A percentile compares a stretch with the other conserved stretches of the same genome.
Conservation (phyloP, 2,888 invertebrate species). For the Cantharis flavilabris region DNA sequence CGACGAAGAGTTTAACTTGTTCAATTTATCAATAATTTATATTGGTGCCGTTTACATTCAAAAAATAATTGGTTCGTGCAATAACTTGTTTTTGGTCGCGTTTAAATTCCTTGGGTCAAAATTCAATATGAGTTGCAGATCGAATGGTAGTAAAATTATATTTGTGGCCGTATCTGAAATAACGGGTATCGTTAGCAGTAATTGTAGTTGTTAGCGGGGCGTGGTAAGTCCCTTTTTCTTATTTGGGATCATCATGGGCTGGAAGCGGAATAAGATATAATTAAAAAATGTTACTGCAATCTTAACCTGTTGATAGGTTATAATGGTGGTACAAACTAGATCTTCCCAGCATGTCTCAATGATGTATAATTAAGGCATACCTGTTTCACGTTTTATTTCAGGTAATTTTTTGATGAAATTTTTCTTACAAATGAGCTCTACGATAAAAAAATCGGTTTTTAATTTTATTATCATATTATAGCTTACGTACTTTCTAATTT, state of each 20-base stretch:
- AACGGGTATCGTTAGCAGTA: conserved; percentile 48
- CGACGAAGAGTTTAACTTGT: not conserved
- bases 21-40: conserved; percentile 2
- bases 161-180: conserved; percentile 47
- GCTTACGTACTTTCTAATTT: not conserved
- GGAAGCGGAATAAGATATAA: conserved; percentile 29
- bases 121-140: conserved; percentile 38
- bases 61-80: conserved; percentile 31
- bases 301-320: conserved; percentile 19
- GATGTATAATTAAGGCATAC: conserved; percentile 41
- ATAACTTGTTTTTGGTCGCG: conserved; percentile 25
- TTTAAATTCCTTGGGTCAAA: conserved; percentile 29
- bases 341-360: conserved; percentile 26
- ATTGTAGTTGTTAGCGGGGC: conserved; percentile 51
- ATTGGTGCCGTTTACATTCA: conserved; percentile 14
- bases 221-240: conserved; percentile 40
- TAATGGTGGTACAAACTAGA: conserved; percentile 34
- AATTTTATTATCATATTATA: not conserved
- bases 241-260: conserved; percentile 26
- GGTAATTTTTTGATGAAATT: conserved; percentile 22
- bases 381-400: conserved; percentile 32
- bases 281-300: conserved; percentile 4
- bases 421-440: not conserved
- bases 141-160: conserved; percentile 47
- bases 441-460: not conserved